phyloP scores from a whole-genome alignment of 2,797 vertebrate species.

The Hyperoplus immaculatus region DNA sequence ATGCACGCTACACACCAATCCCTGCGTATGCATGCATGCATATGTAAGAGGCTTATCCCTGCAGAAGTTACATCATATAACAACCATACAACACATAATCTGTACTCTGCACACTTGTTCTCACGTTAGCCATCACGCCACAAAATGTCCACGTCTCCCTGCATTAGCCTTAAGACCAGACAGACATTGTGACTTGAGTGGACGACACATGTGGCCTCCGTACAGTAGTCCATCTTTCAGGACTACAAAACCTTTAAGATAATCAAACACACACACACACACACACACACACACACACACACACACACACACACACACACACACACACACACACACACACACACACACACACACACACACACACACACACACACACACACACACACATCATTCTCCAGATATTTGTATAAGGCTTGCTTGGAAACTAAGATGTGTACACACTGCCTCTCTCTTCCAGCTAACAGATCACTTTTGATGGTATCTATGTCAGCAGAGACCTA shows the following conservation, averaged over 20 bases:
- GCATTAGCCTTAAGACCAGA: slow-evolving; percentile 22
- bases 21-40: slow-evolving; percentile 28
- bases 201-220: neutral
- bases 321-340: too few species aligned
- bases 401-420: neutral
- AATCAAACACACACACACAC: neutral
- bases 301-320: too few species aligned
- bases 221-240: neutral
- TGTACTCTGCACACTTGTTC: slow-evolving; percentile 16
- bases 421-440: slow-evolving; percentile 17
- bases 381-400: neutral
- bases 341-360: too few species aligned
- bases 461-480: slow-evolving; percentile 30
- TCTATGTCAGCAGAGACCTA: slow-evolving; percentile 38
- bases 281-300: too few species aligned
- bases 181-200: neutral
- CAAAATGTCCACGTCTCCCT: slow-evolving; percentile 5
- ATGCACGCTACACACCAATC: slow-evolving; percentile 15
- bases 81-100: slow-evolving; percentile 53
- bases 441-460: slow-evolving; percentile 2
- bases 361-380: too few species aligned
- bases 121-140: slow-evolving; percentile 12
- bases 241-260: neutral
- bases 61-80: slow-evolving; percentile 57
- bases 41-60: slow-evolving; percentile 62